Percentiles rank a stretch among this genome's conserved stretches.
phyloP scores from a whole-genome alignment of 2,888 invertebrate genomes.

The Scelioninae gen. 2 region DNA sequence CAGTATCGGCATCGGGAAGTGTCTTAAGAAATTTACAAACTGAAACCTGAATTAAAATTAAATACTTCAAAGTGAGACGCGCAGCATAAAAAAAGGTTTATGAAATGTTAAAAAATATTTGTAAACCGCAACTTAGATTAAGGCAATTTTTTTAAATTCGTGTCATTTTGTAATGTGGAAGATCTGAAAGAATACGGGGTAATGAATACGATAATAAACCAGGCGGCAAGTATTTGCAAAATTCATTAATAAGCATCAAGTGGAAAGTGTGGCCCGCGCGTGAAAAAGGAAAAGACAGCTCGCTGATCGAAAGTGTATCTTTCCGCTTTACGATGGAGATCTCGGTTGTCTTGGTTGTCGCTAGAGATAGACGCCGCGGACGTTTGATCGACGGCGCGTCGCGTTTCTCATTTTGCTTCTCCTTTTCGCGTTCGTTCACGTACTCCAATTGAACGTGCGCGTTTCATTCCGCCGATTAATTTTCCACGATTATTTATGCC shows the following conservation, averaged over 20 bases:
- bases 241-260: conserved; percentile 21
- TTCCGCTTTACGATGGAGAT: conserved; percentile 53
- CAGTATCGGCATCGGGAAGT: no score
- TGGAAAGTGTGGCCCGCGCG: conserved; percentile 10
- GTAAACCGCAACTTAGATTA: no score
- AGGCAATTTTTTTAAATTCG: no score
- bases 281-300: conserved; percentile 35
- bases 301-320: background rate
- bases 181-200: conserved; percentile 22
- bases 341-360: no score
- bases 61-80: no score
- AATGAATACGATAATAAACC: conserved; percentile 37
- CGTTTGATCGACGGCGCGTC: conserved; percentile 61
- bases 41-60: no score
- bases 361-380: conserved; percentile 60
- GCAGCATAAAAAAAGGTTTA: no score
- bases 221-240: conserved; percentile 44
- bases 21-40: no score
- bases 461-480: conserved; percentile 38
- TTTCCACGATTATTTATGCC: conserved; percentile 40
- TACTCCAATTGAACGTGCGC: conserved; percentile 28
- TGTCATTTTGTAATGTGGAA: conserved; percentile 10
- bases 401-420: conserved; percentile 29
- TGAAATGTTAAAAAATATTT: no score
- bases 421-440: conserved; percentile 45